Evolutionary conservation across 2,888 invertebrate species (phyloP).

Genomic region (Pseudeuparius sepicola): DNA sequence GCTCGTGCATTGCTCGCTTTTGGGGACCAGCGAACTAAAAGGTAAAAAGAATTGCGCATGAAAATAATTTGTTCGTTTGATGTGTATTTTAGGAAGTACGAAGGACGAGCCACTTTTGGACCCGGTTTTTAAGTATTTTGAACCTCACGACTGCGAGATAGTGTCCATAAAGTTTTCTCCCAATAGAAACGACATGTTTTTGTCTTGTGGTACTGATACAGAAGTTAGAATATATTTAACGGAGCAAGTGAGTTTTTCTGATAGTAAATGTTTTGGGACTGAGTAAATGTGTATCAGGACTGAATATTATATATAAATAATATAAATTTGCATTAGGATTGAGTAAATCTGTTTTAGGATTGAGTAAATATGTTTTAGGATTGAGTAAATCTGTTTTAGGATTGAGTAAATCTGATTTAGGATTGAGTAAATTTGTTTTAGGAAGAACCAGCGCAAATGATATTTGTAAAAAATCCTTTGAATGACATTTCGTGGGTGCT

Average conservation of each 20-base stretch:
- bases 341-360: no score
- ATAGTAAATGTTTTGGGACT: no score
- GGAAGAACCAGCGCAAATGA: conserved; percentile 36
- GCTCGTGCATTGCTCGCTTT: conserved; percentile 36
- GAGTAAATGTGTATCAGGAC: no score
- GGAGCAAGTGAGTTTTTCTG: conserved; percentile 30
- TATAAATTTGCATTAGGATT: no score
- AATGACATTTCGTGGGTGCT: conserved; percentile 32
- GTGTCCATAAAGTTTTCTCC: conserved; percentile 34
- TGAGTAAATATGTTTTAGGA: no score
- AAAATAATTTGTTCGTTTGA: conserved; percentile 5
- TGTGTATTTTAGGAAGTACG: conserved; percentile 24
- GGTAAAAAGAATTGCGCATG: conserved; percentile 16
- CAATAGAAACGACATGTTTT: conserved; percentile 35
- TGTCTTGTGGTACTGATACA: conserved; percentile 35
- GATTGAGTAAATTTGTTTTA: conserved; percentile 20
- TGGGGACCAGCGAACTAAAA: conserved; percentile 33
- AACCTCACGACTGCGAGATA: conserved; percentile 36
- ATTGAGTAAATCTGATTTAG: no score
- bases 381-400: no score
- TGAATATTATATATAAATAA: no score
- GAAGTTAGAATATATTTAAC: conserved; percentile 37
- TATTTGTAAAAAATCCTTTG: conserved; percentile 30
- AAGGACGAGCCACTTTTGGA: conserved; percentile 31
- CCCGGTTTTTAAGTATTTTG: conserved; percentile 37